phyloP scores from a whole-genome alignment of 1,140 invertebrate genomes.

The Plodia interpunctella region DNA sequence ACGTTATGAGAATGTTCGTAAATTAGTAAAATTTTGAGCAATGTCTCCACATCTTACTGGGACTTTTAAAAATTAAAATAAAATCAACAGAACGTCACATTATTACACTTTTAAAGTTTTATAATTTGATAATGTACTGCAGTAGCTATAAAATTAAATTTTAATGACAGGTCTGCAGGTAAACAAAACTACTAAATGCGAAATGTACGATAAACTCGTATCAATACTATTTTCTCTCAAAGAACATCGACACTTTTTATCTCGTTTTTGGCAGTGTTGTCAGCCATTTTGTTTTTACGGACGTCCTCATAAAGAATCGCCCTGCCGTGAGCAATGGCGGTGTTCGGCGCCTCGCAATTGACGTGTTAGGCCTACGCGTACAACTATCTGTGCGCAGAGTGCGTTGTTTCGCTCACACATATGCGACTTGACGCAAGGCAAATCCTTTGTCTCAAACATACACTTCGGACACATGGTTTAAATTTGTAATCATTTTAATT shows the following conservation, averaged over 20 bases:
- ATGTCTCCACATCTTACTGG: conserved; percentile 10
- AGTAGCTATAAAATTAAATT: too few species aligned
- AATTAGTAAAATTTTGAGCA: conserved; percentile 21
- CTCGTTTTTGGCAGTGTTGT: too few species aligned
- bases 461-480: background rate
- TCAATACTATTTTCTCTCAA: too few species aligned
- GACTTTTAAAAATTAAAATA: too few species aligned
- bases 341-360: conserved; percentile 65
- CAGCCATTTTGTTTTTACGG: conserved; percentile 20
- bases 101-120: too few species aligned
- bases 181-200: too few species aligned
- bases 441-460: background rate
- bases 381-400: conserved; percentile 28
- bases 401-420: conserved; percentile 30
- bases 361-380: conserved; percentile 70
- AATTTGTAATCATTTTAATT: too few species aligned
- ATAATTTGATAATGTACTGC: too few species aligned
- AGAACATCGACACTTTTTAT: too few species aligned
- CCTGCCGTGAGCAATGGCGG: conserved; percentile 69
- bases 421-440: conserved; percentile 16
- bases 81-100: too few species aligned
- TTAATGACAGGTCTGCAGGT: too few species aligned
- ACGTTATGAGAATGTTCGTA: conserved; percentile 42
- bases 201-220: too few species aligned
- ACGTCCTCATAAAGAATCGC: conserved; percentile 35